Base-by-base conservation (phyloP, 2,888 invertebrate genomes). In the Tortrix viridana region DNA sequence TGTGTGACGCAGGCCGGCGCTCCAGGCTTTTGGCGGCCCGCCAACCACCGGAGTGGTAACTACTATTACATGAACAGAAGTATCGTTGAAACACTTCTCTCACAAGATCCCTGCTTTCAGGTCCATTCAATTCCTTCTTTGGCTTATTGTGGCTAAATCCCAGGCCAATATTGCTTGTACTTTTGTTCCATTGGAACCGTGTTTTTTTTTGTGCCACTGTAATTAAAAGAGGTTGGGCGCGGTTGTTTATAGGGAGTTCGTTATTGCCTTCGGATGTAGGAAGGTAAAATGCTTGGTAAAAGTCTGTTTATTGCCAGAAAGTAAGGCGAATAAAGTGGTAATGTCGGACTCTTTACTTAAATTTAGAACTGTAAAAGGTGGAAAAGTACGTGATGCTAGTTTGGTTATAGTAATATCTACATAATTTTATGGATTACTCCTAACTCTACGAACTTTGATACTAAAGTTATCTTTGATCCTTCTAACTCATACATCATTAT, bases 1-100 rank as follows among this genome's bases (percentile, higher is more conserved):
- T 66, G 81, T 84, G 79, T 85, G 74, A 85, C 68, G 67, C 67
- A 62, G 62, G 67, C 65, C 65, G 67, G 60, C 67, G 71, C 70
- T 72, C 78, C 77, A 79, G 49, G 37, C 81, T 72, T 79, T 76
- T 89, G 89, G 89, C 87, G 74, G 73, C 67, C 74, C 78, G 88
- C 89, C 89, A 89, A 73, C 76, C 64, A 56, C 54, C 69, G 50
- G 71, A 71, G 75, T 73, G 74, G 74, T 73, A 74, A 75, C 74
- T 5, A 66, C 73, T 70, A 69, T 70, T 74, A 77, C 81, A 82
- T 78, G 81, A 80, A 78, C 78, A 75, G 74, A 70, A 48, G 75
- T 73, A 76, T 71, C 60, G 71, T 66, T 60, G 67, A 69, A 66
- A 71, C 68, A 71, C 73, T 75, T 75, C 71, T 71, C 71, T 71